These are phyloP conservation scores for Neoascia interrupta DNA, from an alignment of 2,888 invertebrate species.

Conservation along the genomic window DNA sequence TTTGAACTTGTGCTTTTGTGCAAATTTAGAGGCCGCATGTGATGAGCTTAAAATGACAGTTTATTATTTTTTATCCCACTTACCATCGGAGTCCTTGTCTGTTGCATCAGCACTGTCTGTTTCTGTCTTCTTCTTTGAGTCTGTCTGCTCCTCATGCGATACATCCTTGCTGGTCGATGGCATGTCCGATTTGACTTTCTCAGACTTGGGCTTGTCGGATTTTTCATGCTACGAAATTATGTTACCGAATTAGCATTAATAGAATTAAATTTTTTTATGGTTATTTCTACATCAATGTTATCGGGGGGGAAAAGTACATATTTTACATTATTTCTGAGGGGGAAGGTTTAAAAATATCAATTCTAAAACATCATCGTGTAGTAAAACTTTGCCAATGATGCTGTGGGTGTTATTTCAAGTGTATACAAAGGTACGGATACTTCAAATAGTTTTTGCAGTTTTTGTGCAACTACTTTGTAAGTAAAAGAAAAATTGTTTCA, in stretches of 20 bases:
- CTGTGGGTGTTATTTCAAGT: constrained; percentile 18
- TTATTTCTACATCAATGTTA: no score
- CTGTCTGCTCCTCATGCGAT: constrained; percentile 72
- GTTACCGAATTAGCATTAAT: no score
- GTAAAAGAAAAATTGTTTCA: constrained; percentile 3
- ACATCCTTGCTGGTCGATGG: constrained; percentile 71
- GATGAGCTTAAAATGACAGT: no score
- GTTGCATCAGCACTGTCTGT: constrained; percentile 75
- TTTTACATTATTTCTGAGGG: no score
- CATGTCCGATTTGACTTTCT: constrained; percentile 55
- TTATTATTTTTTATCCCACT: background rate
- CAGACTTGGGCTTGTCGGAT: constrained; percentile 45
- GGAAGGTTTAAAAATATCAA: no score
- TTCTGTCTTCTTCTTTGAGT: constrained; percentile 74
- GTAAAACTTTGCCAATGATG: constrained; percentile 31
- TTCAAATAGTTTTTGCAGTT: constrained; percentile 39
- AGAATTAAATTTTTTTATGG: no score
- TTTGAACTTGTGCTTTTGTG: no score
- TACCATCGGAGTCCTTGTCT: constrained; percentile 74
- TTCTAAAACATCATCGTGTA: no score
- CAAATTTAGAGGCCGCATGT: no score
- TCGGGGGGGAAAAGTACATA: no score
- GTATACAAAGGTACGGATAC: no score
- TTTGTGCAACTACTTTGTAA: constrained; percentile 41
- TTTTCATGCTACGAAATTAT: constrained; percentile 43